Evolutionary conservation across 2,888 invertebrate species (phyloP), one percentile per base, ranked within the genome.

Genomic region (Glomeris marginata): DNA sequence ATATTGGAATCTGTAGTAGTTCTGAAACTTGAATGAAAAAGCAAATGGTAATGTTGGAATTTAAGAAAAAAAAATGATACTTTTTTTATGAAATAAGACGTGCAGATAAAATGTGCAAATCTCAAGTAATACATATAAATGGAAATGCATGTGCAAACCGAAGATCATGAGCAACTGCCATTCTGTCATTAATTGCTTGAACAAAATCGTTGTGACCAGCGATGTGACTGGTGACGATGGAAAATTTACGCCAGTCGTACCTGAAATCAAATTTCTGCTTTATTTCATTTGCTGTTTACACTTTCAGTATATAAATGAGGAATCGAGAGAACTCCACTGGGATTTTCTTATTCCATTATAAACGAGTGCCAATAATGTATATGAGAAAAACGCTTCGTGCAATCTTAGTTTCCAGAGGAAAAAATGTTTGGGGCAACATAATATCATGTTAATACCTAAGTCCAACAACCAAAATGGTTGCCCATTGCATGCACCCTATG

Each of bases 221-320:
- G 63, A 69, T 66, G 3, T 86, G 83, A 54, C 88, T 87, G 44
- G 90, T 90, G 54, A 94, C 87, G 57, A 94, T 84, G 59, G 88
- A 84, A 70, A 92, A 91, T 67, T 90, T 86, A 65, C 88, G 87
- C 92, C 92, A 92, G 69, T 88, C 88, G 74, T 95, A 95, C 33
- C 53, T 53, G 22, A n/a, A 48, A 35, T 13, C 5, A 33, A 46
- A 38, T 15, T n/a, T 15, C 43, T 43, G 13, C 43, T 37, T 11
- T 21, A 41, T 18, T 38, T 38, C 18, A 38, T 16, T 38, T 18
- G 18, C 5, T 16, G 38, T 5, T 18, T 38, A 38, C 38, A 38
- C 15, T 2, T 15, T 38, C 15, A 15, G 15, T 2, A 18, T 15
- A 38, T 36, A 20, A 33, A 40, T 18, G 21, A 3, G 10, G 18